Percentiles rank a stretch among this genome's conserved stretches.
phyloP scores from a whole-genome alignment of 2,888 invertebrate genomes.

The Thymelicus lineola region DNA sequence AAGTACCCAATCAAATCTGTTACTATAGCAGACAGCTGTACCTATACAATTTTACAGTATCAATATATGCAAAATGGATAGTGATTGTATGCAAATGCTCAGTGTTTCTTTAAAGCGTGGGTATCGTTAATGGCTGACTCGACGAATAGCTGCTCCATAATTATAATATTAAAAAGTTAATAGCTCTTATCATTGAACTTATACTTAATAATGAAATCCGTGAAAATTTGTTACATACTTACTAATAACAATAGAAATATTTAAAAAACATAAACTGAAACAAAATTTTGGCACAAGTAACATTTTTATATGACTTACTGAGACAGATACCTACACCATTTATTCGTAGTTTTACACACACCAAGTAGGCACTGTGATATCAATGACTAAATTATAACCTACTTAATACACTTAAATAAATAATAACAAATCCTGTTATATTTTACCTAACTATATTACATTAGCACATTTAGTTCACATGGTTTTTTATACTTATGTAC shows the following conservation, averaged over 20 bases:
- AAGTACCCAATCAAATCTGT: too few species aligned
- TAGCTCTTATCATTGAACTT: too few species aligned
- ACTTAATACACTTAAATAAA: not conserved
- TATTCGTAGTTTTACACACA: not conserved
- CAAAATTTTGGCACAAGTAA: slow-evolving; percentile 25
- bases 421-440: not conserved
- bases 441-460: not conserved
- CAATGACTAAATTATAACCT: not conserved
- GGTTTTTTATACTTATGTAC: not conserved
- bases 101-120: too few species aligned
- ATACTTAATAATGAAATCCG: too few species aligned
- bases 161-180: too few species aligned
- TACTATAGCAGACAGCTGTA: too few species aligned
- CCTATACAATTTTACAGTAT: too few species aligned
- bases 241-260: not conserved
- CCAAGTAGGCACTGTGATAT: not conserved
- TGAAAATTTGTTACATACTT: not conserved
- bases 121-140: too few species aligned
- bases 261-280: slow-evolving; percentile 1
- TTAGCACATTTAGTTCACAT: not conserved
- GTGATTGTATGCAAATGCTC: too few species aligned
- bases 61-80: too few species aligned
- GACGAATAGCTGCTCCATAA: too few species aligned
- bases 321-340: slow-evolving; percentile 21
- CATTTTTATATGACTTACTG: not conserved